Conservation (phyloP, 1,140 invertebrate genomes). For the Zophobas morio region DNA sequence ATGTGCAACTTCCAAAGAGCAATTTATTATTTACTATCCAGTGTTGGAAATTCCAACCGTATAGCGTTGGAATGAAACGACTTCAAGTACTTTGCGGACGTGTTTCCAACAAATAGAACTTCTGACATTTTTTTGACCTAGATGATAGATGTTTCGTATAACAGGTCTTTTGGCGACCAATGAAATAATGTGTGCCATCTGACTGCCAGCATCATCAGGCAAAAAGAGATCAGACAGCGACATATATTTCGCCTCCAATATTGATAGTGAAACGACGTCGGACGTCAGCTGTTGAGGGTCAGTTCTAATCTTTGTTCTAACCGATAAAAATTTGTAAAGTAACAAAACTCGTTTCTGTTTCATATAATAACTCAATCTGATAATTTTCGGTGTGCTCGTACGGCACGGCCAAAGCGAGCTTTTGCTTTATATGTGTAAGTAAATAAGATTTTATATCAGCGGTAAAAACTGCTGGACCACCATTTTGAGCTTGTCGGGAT, state of each 20-base stretch:
- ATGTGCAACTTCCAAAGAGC: background rate
- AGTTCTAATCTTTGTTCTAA: conserved; percentile 11
- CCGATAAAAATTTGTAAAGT: conserved; percentile 10
- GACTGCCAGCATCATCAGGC: conserved; percentile 15
- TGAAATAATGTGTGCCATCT: conserved; percentile 19
- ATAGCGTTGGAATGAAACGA: too few relatives aligned
- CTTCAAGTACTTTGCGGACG: background rate
- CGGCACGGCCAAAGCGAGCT: background rate
- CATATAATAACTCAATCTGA: background rate
- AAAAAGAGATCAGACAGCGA: conserved; percentile 4
- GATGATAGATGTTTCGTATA: conserved; percentile 12
- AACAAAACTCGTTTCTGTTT: background rate
- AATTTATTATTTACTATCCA: too few relatives aligned
- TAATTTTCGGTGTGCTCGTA: conserved; percentile 4
- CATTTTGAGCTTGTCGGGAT: background rate
- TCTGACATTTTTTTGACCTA: background rate
- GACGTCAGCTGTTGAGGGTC: conserved; percentile 15
- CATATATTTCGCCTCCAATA: background rate
- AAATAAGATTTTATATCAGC: conserved; percentile 10
- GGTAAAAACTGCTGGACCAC: background rate
- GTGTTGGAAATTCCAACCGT: too few relatives aligned
- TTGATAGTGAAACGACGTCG: conserved; percentile 1
- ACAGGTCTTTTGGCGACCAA: conserved; percentile 6
- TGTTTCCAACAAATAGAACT: background rate
- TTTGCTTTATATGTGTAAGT: background rate